Conservation (phyloP, 2,113 vertebrate genomes). For the Thunnus thynnus region DNA sequence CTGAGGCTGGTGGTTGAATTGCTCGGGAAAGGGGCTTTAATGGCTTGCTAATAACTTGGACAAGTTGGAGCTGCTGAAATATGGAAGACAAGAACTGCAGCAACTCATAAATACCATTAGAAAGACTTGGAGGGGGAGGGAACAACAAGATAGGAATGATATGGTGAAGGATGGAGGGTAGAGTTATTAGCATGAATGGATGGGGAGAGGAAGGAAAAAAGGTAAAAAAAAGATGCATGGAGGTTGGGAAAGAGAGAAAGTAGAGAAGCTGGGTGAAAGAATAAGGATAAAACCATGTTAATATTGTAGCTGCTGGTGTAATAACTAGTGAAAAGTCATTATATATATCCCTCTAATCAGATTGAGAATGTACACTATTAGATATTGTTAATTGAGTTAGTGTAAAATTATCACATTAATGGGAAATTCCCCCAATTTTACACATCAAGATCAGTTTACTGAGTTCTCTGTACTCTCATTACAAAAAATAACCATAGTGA, state of each 20-base stretch:
- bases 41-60: constrained; percentile 47
- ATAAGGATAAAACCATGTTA: not conserved
- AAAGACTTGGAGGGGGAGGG: not conserved
- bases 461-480: too few relatives aligned
- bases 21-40: constrained; percentile 32
- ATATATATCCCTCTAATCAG: not conserved
- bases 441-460: too few relatives aligned
- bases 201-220: constrained; percentile 13
- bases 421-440: too few relatives aligned
- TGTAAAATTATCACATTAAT: not conserved
- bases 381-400: not conserved
- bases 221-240: not conserved
- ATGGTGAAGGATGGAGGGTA: not conserved
- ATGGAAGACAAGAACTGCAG: constrained; percentile 44
- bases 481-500: too few relatives aligned
- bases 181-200: constrained; percentile 17
- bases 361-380: not conserved
- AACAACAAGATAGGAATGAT: constrained; percentile 11
- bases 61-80: constrained; percentile 53
- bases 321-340: not conserved
- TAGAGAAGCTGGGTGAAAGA: not conserved
- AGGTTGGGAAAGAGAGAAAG: not conserved
- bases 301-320: not conserved
- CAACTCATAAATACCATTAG: constrained; percentile 33
- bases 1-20: constrained; percentile 3